Percentiles rank a stretch among this genome's conserved stretches.
Evolutionary conservation across 2,888 invertebrate species (phyloP).

Genomic region (Stenichneumon culpator): DNA sequence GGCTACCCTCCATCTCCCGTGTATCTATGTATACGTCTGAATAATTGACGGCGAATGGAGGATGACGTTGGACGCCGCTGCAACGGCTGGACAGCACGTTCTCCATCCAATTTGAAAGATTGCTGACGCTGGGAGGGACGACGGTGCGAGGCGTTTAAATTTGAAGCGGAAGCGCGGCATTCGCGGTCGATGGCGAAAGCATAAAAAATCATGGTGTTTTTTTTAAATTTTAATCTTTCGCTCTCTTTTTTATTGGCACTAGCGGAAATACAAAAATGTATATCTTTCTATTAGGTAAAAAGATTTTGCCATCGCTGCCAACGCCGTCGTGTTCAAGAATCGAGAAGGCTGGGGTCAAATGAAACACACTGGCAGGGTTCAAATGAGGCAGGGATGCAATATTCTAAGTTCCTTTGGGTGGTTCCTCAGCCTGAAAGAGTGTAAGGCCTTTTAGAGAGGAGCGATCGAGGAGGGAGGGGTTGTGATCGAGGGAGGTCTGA

Average conservation of each 20-base stretch:
- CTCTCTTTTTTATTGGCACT: neutral
- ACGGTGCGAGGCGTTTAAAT: conserved; percentile 4
- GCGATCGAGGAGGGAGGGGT: no score
- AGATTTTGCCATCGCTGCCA: no score
- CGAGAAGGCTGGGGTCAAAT: no score
- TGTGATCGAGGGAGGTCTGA: no score
- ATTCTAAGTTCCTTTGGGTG: no score
- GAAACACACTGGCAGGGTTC: no score
- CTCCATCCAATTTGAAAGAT: conserved; percentile 35
- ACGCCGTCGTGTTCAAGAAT: no score
- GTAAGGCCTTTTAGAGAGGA: no score
- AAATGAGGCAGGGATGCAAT: no score
- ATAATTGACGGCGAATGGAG: conserved; percentile 65
- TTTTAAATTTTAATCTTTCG: neutral
- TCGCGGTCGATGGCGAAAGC: neutral
- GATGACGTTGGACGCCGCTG: conserved; percentile 52
- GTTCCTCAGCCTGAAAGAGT: no score
- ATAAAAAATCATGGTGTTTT: neutral
- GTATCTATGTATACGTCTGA: conserved; percentile 55
- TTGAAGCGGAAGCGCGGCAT: neutral
- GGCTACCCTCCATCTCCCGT: conserved; percentile 35
- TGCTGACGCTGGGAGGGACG: conserved; percentile 15
- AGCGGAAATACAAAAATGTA: no score
- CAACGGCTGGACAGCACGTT: conserved; percentile 3
- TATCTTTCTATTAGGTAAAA: no score